These are phyloP conservation scores for Psittacula cyanocephala DNA, from an alignment of 2,113 vertebrate species.

Conservation along the genomic window DNA sequence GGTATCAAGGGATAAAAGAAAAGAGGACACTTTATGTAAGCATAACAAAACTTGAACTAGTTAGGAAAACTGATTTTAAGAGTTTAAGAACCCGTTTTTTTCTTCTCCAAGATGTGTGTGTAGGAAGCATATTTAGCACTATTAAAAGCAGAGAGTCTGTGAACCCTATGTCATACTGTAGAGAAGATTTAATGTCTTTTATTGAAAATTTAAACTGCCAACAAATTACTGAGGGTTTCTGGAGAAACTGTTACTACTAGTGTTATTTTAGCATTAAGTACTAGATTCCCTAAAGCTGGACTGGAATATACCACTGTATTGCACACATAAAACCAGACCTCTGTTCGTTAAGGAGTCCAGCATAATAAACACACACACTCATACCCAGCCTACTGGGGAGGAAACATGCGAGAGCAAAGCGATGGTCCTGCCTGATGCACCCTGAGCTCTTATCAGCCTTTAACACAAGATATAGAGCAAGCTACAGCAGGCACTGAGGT, in stretches of 20 bases:
- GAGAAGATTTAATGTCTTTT: neutral
- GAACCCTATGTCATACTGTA: neutral
- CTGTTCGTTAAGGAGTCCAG: neutral
- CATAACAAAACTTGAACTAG: neutral
- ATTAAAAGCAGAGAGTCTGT: neutral
- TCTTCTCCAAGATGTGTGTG: neutral
- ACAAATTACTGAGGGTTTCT: neutral
- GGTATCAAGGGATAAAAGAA: neutral
- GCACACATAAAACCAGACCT: neutral
- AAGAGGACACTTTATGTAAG: neutral
- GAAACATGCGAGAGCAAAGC: neutral
- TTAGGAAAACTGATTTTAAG: neutral
- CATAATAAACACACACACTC: accelerated
- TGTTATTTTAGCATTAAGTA: neutral
- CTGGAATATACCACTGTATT: accelerated
- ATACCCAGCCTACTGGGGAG: neutral
- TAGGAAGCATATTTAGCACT: neutral
- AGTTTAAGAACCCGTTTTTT: neutral
- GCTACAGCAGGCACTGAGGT: accelerated
- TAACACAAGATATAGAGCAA: neutral
- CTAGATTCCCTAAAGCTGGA: neutral
- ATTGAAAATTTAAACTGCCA: neutral
- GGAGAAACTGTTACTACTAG: neutral
- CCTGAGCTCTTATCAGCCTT: neutral
- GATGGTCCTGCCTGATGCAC: neutral